A percentile compares a stretch with the other conserved stretches of the same genome.
Conservation (phyloP, 92 coral and sea anemone species). For the Palythoa heliodiscus region DNA sequence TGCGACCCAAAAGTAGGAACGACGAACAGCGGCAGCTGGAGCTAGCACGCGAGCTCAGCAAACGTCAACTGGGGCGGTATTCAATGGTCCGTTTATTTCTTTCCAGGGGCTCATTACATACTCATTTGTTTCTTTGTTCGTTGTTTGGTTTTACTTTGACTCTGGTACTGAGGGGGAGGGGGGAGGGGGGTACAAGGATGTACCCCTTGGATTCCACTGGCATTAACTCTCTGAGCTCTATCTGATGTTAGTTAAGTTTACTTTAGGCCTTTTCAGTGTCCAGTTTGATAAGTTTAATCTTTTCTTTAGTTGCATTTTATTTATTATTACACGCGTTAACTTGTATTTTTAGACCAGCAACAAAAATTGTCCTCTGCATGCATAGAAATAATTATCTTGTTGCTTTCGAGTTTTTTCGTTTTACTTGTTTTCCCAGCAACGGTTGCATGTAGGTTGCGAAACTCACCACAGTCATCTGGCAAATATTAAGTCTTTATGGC, state of each 20-base stretch:
- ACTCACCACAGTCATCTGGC: too few species aligned
- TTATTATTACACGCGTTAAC: too few species aligned
- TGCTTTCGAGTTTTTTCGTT: too few species aligned
- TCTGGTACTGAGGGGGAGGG: not conserved
- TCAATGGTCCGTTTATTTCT: slow-evolving; percentile 58
- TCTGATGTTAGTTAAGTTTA: too few species aligned
- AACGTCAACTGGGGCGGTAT: slow-evolving; percentile 69
- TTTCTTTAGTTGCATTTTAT: too few species aligned
- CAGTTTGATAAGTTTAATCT: too few species aligned
- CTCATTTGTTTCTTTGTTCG: not conserved
- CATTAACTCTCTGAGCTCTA: too few species aligned
- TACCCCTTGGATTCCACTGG: not conserved
- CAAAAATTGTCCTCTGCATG: not conserved
- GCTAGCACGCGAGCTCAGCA: slow-evolving; percentile 79
- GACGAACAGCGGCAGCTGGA: slow-evolving; percentile 89
- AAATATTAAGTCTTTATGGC: too few species aligned
- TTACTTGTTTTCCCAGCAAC: too few species aligned
- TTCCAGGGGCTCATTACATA: not conserved
- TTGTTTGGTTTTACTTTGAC: not conserved
- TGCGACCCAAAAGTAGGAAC: slow-evolving; percentile 67
- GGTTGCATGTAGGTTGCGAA: too few species aligned
- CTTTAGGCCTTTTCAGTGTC: not conserved
- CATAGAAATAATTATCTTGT: too few species aligned
- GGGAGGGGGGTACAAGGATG: too few species aligned
- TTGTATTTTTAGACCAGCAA: not conserved